These are phyloP conservation scores for Ctenomys sociabilis DNA, from an alignment of 2,113 vertebrate species.

Conservation along the genomic window DNA sequence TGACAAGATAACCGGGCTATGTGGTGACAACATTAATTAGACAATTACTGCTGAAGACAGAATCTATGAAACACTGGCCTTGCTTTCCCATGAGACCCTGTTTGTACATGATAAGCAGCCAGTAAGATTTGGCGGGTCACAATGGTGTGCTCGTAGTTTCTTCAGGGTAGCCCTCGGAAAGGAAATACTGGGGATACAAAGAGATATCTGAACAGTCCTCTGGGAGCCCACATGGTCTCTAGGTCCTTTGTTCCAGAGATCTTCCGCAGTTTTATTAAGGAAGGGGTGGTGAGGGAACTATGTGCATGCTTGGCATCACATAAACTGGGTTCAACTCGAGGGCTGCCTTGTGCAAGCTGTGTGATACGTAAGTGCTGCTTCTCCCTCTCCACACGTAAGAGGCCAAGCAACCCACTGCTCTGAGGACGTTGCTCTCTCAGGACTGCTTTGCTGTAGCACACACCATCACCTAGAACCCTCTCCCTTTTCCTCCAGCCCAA, in stretches of 20 bases:
- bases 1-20: conserved; percentile 19
- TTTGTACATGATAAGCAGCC: not conserved
- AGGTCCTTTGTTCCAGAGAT: not conserved
- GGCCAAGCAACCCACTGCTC: not conserved
- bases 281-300: not conserved
- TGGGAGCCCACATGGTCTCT: not conserved
- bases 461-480: not conserved
- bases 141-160: not conserved
- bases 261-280: not conserved
- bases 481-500: not conserved
- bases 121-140: not conserved
- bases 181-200: not conserved
- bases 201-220: not conserved
- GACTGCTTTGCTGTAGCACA: not conserved
- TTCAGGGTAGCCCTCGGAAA: not conserved
- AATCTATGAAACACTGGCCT: conserved; percentile 23
- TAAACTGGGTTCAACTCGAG: not conserved
- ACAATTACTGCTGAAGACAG: conserved; percentile 45
- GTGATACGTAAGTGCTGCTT: fast-evolving
- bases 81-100: not conserved
- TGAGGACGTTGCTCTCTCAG: not conserved
- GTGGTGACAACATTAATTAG: conserved; percentile 52
- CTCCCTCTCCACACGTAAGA: not conserved
- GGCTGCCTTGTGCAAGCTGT: not conserved
- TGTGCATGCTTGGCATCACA: no score